Evolutionary conservation across 2,113 vertebrate genomes (phyloP), one percentile per base, ranked within the genome.

Genomic region (Sturnus vulgaris): DNA sequence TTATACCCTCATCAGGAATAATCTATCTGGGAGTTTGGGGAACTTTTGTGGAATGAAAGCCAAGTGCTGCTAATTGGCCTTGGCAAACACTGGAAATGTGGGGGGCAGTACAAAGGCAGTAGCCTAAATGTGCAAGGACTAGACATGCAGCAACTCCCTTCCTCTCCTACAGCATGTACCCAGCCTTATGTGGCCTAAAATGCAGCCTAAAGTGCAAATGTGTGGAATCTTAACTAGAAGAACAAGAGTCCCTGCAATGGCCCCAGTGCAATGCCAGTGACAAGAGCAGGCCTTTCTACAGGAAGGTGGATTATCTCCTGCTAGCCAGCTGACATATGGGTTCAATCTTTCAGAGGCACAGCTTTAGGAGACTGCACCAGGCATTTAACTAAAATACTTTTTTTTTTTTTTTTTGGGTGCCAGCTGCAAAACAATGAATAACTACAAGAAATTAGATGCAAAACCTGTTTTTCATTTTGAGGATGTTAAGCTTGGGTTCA

Each of bases 1-100:
- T 93, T 82, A 95, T 91, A 57, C 8, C 39, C 73, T 96, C 53
- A 69, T 93, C 84, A 92, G 70, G 85, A 96, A 92, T 90, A 90
- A 95, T 93, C 93, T 86, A 12, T 83, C 11, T 88, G 93, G 90
- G 92, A 95, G 55, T 1, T 93, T 39, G 70, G 63, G 60, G 64
- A 95, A 63, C 79, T 80, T 95, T 18, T 59, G 57, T 20, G 87
- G 82, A 85, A 90, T 23, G 30, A 80, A 80, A 86, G 88, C 90
- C 93, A 90, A 93, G 44, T 63, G 47, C 50, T 65, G 76, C 47
- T 90, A 80, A 93, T 95, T 95, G 83, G 88, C 70, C 24, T 46
- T 94, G 93, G 91, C 84, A 90, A 87, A 63, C 81, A 37, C 57
- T 60, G 30, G n/a, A 83, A 75, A 9, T 22, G 18, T 18, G n/a